Evolutionary conservation across 2,113 vertebrate genomes (phyloP).

Genomic region (Rhinolophus ferrumequinum): DNA sequence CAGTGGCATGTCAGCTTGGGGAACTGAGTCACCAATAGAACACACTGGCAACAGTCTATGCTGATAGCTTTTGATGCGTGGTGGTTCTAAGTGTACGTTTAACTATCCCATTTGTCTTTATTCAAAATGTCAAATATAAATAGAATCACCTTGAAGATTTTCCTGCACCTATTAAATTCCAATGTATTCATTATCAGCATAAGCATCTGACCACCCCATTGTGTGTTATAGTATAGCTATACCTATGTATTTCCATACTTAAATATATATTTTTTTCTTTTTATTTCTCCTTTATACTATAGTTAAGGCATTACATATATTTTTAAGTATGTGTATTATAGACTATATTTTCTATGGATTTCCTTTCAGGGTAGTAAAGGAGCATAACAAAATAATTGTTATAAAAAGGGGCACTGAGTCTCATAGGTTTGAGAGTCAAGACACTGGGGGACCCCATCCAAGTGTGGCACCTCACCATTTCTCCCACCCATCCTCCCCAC

Average conservation of each 20-base stretch:
- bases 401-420: not conserved
- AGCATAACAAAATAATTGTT: not conserved
- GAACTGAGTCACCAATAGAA: not conserved
- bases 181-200: not conserved
- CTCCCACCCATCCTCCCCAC: not conserved
- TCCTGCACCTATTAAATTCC: not conserved
- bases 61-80: not conserved
- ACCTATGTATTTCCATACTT: not conserved
- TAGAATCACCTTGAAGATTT: not conserved
- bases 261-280: not conserved
- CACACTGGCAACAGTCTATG: not conserved
- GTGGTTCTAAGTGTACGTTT: not conserved
- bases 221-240: not conserved
- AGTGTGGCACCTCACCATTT: not conserved
- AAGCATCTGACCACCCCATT: not conserved
- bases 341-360: not conserved
- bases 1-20: not conserved
- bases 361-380: not conserved
- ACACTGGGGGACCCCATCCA: not conserved
- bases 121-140: not conserved
- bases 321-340: not conserved
- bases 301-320: not conserved
- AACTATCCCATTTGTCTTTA: not conserved
- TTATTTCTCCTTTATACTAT: not conserved
- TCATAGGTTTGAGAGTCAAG: not conserved